Base-by-base conservation (phyloP, 1,140 invertebrate species). In the Nilaparvata lugens region DNA sequence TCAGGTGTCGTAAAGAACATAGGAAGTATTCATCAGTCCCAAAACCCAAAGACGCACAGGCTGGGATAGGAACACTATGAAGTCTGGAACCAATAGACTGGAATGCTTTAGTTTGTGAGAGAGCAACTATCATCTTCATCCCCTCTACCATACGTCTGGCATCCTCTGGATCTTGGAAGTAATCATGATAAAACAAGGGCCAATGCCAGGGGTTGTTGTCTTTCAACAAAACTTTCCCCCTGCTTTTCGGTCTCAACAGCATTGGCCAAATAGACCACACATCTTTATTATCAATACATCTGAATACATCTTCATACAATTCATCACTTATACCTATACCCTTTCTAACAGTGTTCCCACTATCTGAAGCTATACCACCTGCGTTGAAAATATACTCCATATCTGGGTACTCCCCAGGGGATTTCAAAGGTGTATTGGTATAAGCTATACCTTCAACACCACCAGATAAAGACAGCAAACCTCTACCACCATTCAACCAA, bases 371-470 rank as follows among this genome's bases (percentile, higher is more conserved):
- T 2, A 89, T 67, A 0, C 83, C 83, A 0, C 87, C 86, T 6
- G 83, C 79, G 0, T 86, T 83, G 67, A 91, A 76, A 6, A 91
- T 84, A 0, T 92, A 71, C 69, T 93, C 88, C 56, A 92, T 83
- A 65, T 93, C 88, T 0, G 89, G 86, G 63, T 80, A 76, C 58
- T 75, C 72, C 28, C 74, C 72, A 0, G 61, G 63, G 13, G 61
- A 56, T 9, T 65, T 61, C 4, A 74, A 79, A 52, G 79, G 79
- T 0, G 80, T 78, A 19, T 68, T 72, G 0, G 77, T 58, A 69
- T 73, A 85, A 62, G 72, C 75, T 0, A 70, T 67, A 2, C 78
- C 78, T 66, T 82, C 80, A 0, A 75, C 73, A 4, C 79, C 80
- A 1, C 78, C 79, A 4, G 77, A 72, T 4, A 74, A 57, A 6